These are phyloP conservation scores for Ylistrum balloti DNA, from an alignment of 1,140 invertebrate species.

Conservation along the genomic window DNA sequence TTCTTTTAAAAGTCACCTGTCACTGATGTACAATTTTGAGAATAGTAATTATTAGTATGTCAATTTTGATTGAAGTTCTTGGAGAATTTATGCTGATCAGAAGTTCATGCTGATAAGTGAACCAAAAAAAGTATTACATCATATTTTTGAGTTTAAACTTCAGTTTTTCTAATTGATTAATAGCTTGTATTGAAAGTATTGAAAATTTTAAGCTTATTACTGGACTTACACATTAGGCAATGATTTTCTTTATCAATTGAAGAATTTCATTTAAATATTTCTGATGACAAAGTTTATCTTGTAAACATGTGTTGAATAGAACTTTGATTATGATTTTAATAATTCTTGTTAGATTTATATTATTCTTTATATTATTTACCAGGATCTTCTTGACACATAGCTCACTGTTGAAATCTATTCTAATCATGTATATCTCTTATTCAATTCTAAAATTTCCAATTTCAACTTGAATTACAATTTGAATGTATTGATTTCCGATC, in stretches of 20 bases:
- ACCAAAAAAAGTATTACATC: background rate
- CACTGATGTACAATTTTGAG: conserved; percentile 8
- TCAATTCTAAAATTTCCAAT: conserved; percentile 13
- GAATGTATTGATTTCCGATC: background rate
- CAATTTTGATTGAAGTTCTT: background rate
- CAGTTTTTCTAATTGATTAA: background rate
- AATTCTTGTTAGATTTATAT: background rate
- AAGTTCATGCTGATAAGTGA: background rate
- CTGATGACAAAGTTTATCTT: background rate
- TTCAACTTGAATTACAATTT: background rate
- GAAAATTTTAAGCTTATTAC: background rate
- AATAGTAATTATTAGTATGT: conserved; percentile 1
- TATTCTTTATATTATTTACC: background rate
- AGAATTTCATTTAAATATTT: background rate
- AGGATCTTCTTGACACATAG: background rate
- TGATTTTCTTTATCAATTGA: background rate
- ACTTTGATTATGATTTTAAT: background rate
- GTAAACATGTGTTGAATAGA: background rate
- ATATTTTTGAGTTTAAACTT: background rate
- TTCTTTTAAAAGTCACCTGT: conserved; percentile 34
- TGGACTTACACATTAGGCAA: background rate
- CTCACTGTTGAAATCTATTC: background rate
- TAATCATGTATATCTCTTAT: background rate
- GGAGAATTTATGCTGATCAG: background rate
- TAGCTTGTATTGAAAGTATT: background rate